A percentile compares a stretch with the other conserved stretches of the same genome.
phyloP scores from a whole-genome alignment of 1,140 invertebrate genomes.

The Papilio aristodemus region DNA sequence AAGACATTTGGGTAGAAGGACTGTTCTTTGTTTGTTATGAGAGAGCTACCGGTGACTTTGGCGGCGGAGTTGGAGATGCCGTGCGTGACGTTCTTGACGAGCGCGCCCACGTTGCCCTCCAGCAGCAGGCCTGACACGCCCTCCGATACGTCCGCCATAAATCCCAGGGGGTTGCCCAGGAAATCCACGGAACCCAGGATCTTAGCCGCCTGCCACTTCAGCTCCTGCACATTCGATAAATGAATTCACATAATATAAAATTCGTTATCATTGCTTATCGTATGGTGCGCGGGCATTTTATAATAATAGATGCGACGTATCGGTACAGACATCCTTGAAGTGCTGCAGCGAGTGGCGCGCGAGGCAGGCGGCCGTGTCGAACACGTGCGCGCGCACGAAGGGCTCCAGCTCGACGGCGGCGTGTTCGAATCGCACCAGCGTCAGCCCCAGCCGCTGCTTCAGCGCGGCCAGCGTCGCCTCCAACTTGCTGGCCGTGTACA shows the following conservation, averaged over 20 bases:
- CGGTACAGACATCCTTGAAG: constrained; percentile 86
- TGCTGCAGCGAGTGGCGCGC: constrained; percentile 88
- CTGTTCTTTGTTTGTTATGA: too few species aligned
- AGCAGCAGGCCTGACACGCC: constrained; percentile 95
- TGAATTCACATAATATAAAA: too few species aligned
- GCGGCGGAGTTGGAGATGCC: constrained; percentile 98
- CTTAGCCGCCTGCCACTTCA: constrained; percentile 96
- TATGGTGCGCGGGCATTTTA: too few species aligned
- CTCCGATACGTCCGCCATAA: constrained; percentile 97
- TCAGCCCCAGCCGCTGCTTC: constrained; percentile 92
- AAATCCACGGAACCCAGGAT: constrained; percentile 98
- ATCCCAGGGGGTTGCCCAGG: constrained; percentile 97
- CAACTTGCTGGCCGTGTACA: constrained; percentile 91
- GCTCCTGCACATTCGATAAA: constrained; percentile 82
- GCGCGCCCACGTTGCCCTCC: constrained; percentile 93
- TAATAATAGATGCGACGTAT: not conserved
- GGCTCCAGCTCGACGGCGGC: constrained; percentile 95
- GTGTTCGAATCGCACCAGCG: constrained; percentile 97
- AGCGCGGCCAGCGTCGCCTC: constrained; percentile 85
- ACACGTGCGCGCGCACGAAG: constrained; percentile 91
- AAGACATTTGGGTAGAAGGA: too few species aligned
- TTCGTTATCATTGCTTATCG: too few species aligned
- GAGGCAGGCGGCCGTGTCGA: constrained; percentile 93
- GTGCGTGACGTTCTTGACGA: constrained; percentile 98
- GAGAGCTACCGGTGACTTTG: constrained; percentile 86